Conservation (phyloP, 2,113 vertebrate genomes). For the Numenius arquata region DNA sequence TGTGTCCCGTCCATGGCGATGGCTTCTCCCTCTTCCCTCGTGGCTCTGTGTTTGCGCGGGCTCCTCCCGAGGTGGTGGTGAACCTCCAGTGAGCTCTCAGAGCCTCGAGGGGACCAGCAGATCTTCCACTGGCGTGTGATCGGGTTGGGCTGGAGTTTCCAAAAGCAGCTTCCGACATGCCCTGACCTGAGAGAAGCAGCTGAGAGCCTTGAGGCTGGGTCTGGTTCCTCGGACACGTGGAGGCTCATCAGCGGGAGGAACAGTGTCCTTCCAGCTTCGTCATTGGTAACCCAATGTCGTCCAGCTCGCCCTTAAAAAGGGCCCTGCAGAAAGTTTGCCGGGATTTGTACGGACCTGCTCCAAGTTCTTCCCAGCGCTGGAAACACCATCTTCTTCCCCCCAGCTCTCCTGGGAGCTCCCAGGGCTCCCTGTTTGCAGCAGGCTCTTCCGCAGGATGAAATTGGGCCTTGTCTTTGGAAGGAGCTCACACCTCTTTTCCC, state of each 20-base stretch:
- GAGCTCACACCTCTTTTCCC: background rate
- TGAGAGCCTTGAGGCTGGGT: background rate
- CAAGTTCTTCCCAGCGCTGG: accelerated
- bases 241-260: background rate
- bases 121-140: too few species aligned
- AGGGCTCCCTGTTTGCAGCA: background rate
- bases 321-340: background rate
- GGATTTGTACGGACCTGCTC: too few species aligned
- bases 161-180: background rate
- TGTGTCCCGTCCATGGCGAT: accelerated
- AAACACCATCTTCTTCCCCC: background rate
- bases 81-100: accelerated
- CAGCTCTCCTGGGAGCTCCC: background rate
- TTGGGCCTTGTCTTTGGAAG: background rate
- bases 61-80: accelerated
- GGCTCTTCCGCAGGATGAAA: background rate
- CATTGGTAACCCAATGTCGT: accelerated
- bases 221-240: background rate
- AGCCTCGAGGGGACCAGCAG: accelerated
- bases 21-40: background rate
- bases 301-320: background rate
- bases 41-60: accelerated
- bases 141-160: background rate
- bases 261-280: accelerated
- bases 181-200: background rate